Conservation (phyloP, 2,113 vertebrate genomes). For the Nycticryphes semicollaris region DNA sequence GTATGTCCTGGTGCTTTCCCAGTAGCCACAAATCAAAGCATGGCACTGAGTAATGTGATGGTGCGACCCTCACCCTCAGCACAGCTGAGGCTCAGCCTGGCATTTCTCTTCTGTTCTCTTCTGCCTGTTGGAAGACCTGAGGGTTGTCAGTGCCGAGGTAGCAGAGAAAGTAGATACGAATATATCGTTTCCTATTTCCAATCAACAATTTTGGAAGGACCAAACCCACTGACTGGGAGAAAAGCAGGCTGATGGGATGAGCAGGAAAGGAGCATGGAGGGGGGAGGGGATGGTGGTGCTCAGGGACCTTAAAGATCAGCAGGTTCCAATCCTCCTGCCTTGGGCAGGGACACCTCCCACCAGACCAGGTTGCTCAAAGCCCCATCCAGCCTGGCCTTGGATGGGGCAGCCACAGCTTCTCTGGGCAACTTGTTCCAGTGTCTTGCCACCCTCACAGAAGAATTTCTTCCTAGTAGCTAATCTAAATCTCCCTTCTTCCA, state of each 20-base stretch:
- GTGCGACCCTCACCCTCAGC: background rate
- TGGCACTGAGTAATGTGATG: rapidly evolving
- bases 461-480: no score
- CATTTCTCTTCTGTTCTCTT: background rate
- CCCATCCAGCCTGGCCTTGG: no score
- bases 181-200: background rate
- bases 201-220: background rate
- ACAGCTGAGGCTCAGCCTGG: background rate
- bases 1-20: background rate
- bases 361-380: no score
- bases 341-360: no score
- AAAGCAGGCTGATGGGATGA: background rate
- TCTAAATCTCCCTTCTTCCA: no score
- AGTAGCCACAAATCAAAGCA: background rate
- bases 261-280: rapidly evolving
- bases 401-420: no score
- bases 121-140: background rate
- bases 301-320: background rate
- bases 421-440: no score
- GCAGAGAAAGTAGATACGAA: background rate
- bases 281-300: no score
- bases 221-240: background rate
- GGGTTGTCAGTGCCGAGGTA: background rate
- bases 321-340: no score
- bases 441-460: no score